These are phyloP conservation scores for Patella depressa DNA, from an alignment of 2,888 invertebrate genomes.

Conservation along the genomic window DNA sequence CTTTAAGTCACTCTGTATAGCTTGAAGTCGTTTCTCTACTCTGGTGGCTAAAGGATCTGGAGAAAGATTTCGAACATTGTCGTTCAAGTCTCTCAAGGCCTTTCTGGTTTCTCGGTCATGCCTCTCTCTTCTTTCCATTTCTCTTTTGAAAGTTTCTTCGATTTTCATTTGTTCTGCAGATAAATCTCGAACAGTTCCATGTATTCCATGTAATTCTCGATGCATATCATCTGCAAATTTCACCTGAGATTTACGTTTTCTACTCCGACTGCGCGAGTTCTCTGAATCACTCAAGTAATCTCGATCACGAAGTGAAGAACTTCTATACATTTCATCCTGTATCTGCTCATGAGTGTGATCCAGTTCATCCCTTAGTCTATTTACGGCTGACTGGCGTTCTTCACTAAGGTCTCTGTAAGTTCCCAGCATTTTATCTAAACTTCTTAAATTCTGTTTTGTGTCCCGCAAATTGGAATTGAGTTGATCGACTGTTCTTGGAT, in stretches of 20 bases:
- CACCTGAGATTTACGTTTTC: constrained; percentile 53
- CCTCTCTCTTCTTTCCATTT: constrained; percentile 61
- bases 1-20: constrained; percentile 63
- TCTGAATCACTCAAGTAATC: constrained; percentile 64
- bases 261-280: constrained; percentile 44
- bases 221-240: constrained; percentile 66
- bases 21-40: constrained; percentile 60
- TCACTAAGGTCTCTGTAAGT: constrained; percentile 58
- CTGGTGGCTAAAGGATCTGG: constrained; percentile 51
- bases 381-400: constrained; percentile 57
- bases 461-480: constrained; percentile 37
- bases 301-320: constrained; percentile 48
- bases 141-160: constrained; percentile 59
- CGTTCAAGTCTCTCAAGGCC: constrained; percentile 53
- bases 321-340: constrained; percentile 53
- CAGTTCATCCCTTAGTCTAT: constrained; percentile 62
- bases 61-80: constrained; percentile 46
- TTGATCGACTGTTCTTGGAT: background rate
- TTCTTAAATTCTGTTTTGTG: constrained; percentile 61
- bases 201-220: constrained; percentile 58
- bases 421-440: constrained; percentile 64
- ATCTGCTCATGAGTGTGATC: constrained; percentile 60
- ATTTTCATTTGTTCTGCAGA: constrained; percentile 64
- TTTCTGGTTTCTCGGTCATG: constrained; percentile 55
- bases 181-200: constrained; percentile 65